A percentile compares a stretch with the other conserved stretches of the same genome.
Evolutionary conservation across 2,888 invertebrate species (phyloP).

Genomic region (Agrotis clavis): DNA sequence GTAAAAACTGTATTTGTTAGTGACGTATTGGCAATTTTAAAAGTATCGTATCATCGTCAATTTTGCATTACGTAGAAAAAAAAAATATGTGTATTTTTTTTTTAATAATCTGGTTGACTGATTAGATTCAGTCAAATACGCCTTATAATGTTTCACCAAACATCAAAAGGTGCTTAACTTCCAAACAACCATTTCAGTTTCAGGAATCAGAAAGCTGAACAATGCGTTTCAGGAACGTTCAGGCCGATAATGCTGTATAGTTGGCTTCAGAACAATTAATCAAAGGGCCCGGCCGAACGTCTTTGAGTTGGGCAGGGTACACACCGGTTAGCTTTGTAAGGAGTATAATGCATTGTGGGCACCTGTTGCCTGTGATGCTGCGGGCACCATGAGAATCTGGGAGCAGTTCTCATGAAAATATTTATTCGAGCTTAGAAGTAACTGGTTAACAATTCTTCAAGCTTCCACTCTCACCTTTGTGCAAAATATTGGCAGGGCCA

Average conservation of each 20-base stretch:
- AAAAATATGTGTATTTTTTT: too few relatives aligned
- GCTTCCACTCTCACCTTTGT: too few relatives aligned
- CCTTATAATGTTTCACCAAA: background rate
- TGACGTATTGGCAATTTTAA: too few relatives aligned
- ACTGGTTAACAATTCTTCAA: background rate
- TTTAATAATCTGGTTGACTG: too few relatives aligned
- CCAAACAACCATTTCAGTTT: constrained; percentile 8
- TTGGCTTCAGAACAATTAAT: constrained; percentile 59
- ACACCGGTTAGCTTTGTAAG: constrained; percentile 43
- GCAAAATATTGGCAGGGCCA: background rate
- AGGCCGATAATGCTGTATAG: constrained; percentile 39
- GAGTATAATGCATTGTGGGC: constrained; percentile 32
- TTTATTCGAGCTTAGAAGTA: background rate
- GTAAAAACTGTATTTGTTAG: too few relatives aligned
- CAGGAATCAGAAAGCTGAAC: constrained; percentile 12
- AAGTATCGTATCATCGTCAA: too few relatives aligned
- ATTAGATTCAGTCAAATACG: too few relatives aligned
- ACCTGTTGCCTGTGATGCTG: constrained; percentile 33
- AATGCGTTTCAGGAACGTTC: constrained; percentile 34
- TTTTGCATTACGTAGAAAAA: too few relatives aligned
- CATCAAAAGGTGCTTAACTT: background rate
- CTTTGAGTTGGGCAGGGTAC: constrained; percentile 36
- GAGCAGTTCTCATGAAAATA: background rate
- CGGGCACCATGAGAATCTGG: background rate
- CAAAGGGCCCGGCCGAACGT: constrained; percentile 48